Evolutionary conservation across 1,140 invertebrate genomes (phyloP).

Genomic region (Pseudomyrmex dendroicus): DNA sequence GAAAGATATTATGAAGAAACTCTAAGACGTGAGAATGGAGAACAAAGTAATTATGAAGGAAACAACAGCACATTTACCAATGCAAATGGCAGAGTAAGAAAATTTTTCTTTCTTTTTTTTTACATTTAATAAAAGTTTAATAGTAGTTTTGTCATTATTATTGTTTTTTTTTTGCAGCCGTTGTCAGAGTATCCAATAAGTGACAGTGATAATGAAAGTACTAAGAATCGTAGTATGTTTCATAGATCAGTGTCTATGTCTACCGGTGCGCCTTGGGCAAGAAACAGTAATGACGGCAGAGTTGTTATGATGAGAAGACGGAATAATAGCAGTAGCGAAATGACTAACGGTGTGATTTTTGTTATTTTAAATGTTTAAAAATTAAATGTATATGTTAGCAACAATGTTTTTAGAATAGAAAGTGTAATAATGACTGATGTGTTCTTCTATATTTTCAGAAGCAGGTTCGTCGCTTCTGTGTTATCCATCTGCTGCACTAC

Average conservation of each 20-base stretch:
- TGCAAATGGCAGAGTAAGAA: constrained; percentile 81
- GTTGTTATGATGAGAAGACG: constrained; percentile 88
- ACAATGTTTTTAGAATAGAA: too few relatives aligned
- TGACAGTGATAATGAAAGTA: constrained; percentile 86
- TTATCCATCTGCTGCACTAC: constrained; percentile 92
- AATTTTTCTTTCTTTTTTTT: constrained; percentile 14
- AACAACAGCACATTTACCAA: constrained; percentile 71
- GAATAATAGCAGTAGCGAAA: constrained; percentile 90
- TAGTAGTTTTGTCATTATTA: not conserved
- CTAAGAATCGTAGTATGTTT: constrained; percentile 86
- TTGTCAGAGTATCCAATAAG: constrained; percentile 86
- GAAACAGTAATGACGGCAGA: constrained; percentile 87
- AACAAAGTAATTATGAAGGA: constrained; percentile 76
- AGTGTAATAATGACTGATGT: not conserved
- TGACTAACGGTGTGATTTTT: constrained; percentile 77
- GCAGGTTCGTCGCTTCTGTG: constrained; percentile 92
- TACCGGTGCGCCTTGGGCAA: constrained; percentile 87
- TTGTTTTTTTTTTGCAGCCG: constrained; percentile 81
- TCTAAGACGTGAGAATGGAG: constrained; percentile 83
- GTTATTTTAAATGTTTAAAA: not conserved
- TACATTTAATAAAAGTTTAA: not conserved
- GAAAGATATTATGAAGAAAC: constrained; percentile 86
- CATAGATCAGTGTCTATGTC: constrained; percentile 90
- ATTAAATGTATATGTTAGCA: not conserved
- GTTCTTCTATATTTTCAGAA: constrained; percentile 75